phyloP scores from a whole-genome alignment of 2,888 invertebrate species.

The Heliconius ethilla region DNA sequence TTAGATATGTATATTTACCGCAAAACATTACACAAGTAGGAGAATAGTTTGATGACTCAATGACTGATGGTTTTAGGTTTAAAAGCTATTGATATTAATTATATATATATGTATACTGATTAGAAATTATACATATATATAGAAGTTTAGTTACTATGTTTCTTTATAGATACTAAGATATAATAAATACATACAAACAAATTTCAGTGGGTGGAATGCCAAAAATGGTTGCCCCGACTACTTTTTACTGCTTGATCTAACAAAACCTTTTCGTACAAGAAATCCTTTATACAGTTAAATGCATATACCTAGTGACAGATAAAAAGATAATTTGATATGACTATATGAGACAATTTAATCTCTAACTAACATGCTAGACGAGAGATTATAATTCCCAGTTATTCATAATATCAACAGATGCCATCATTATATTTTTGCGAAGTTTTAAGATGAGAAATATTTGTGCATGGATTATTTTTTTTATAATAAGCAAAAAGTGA shows the following conservation, averaged over 20 bases:
- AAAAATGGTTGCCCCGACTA: not conserved
- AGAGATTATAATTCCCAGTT: slow-evolving; percentile 34
- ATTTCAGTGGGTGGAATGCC: slow-evolving; percentile 10
- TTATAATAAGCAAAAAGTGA: no score
- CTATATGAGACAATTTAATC: slow-evolving; percentile 34
- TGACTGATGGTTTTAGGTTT: not conserved
- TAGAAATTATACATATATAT: not conserved
- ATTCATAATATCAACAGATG: slow-evolving; percentile 35
- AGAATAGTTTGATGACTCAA: not conserved
- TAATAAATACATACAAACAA: not conserved
- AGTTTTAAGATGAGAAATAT: slow-evolving; percentile 1
- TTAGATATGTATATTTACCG: not conserved
- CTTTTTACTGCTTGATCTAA: not conserved
- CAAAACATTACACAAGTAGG: not conserved
- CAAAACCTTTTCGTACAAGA: not conserved
- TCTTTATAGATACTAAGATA: not conserved
- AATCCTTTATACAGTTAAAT: not conserved
- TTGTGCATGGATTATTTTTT: not conserved
- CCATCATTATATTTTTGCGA: slow-evolving; percentile 3
- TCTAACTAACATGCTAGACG: slow-evolving; percentile 25
- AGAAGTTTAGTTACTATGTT: not conserved
- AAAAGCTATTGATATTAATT: not conserved
- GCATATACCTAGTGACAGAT: not conserved
- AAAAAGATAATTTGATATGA: slow-evolving; percentile 29
- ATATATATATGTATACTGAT: not conserved